phyloP scores from a whole-genome alignment of 2,113 vertebrate genomes.

The Balaeniceps rex region DNA sequence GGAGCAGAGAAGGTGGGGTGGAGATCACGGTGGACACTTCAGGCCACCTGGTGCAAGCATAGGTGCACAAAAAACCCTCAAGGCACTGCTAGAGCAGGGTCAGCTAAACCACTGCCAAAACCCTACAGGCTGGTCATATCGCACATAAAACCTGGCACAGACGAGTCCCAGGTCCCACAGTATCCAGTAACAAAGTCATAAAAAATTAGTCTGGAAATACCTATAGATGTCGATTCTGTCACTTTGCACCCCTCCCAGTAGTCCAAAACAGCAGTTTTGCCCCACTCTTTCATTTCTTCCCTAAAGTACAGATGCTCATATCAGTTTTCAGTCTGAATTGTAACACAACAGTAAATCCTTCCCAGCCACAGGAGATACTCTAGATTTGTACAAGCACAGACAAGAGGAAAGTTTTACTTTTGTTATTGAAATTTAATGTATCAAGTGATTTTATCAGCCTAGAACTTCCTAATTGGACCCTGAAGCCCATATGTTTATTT shows the following conservation, averaged over 20 bases:
- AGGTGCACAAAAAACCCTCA: background rate
- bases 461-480: background rate
- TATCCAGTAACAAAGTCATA: background rate
- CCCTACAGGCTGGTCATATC: background rate
- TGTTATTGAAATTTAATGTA: background rate
- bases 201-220: background rate
- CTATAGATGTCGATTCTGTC: background rate
- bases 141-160: background rate
- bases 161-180: background rate
- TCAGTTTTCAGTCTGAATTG: background rate
- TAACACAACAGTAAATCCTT: background rate
- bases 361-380: background rate
- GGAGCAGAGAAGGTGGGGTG: background rate
- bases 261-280: background rate
- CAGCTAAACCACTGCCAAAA: background rate
- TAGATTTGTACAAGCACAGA: background rate
- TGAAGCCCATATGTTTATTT: background rate
- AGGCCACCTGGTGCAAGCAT: background rate
- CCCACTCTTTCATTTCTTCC: background rate
- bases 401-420: background rate
- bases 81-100: background rate
- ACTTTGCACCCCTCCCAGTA: background rate
- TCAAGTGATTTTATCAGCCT: background rate
- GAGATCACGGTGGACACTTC: background rate
- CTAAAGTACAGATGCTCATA: background rate